Conservation (phyloP, 2,797 vertebrate genomes). For the Zenarchopterus dispar region DNA sequence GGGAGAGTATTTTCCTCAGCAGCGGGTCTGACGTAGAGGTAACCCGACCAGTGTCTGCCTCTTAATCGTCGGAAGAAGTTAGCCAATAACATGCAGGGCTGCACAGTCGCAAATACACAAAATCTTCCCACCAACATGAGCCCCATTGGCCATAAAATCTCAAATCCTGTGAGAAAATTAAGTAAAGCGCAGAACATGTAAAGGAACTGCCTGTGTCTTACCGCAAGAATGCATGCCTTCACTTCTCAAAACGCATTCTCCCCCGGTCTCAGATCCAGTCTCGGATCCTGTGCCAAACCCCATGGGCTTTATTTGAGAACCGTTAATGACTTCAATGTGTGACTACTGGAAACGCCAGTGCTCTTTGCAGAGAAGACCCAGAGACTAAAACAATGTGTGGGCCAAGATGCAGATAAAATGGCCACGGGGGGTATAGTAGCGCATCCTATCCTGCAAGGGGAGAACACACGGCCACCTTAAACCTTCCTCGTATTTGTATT, state of each 20-base stretch:
- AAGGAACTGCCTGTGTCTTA: slow-evolving; percentile 80
- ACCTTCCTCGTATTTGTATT: slow-evolving; percentile 13
- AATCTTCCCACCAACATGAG: slow-evolving; percentile 68
- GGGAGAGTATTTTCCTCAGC: slow-evolving; percentile 36
- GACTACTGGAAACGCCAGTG: slow-evolving; percentile 79
- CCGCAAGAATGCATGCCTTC: slow-evolving; percentile 79
- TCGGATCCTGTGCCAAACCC: slow-evolving; percentile 74
- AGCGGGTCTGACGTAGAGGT: slow-evolving; percentile 48
- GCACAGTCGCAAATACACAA: slow-evolving; percentile 4
- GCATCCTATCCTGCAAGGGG: slow-evolving; percentile 42
- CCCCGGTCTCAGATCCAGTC: slow-evolving; percentile 52
- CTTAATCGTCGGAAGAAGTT: slow-evolving; percentile 66
- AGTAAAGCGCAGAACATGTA: slow-evolving; percentile 79
- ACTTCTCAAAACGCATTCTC: slow-evolving; percentile 78
- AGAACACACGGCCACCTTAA: slow-evolving; percentile 33
- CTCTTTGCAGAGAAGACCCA: slow-evolving; percentile 59
- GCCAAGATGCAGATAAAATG: slow-evolving; percentile 32
- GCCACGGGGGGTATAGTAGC: slow-evolving; percentile 33
- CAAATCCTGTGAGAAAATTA: slow-evolving; percentile 80
- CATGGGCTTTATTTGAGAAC: slow-evolving; percentile 78
- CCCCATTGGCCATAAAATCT: slow-evolving; percentile 77
- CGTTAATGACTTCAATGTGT: slow-evolving; percentile 84
- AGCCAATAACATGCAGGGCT: slow-evolving; percentile 33
- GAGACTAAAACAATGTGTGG: slow-evolving; percentile 46
- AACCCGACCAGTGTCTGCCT: slow-evolving; percentile 48